phyloP scores from a whole-genome alignment of 2,888 invertebrate species.

The Agonopterix arenella region DNA sequence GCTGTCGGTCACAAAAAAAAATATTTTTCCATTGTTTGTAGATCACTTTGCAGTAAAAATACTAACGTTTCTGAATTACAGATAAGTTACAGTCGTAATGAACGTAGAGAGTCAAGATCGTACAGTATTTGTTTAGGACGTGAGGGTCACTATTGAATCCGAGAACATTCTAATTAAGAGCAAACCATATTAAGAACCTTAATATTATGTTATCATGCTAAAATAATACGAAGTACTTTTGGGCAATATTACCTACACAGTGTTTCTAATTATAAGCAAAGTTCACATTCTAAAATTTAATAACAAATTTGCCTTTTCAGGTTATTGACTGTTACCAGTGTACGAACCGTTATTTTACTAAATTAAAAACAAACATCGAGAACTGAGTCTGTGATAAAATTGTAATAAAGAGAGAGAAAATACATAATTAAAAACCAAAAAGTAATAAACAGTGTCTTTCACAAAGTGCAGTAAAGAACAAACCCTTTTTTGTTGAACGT shows the following conservation, averaged over 20 bases:
- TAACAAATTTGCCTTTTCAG: constrained; percentile 30
- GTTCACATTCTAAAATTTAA: constrained; percentile 1
- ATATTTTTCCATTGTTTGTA: no score
- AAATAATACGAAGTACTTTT: constrained; percentile 17
- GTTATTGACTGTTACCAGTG: constrained; percentile 24
- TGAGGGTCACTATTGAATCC: no score
- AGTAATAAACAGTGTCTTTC: constrained; percentile 24
- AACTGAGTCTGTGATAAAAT: constrained; percentile 49
- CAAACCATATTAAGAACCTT: no score
- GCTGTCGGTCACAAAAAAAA: no score
- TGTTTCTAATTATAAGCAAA: constrained; percentile 4
- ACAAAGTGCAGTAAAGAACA: constrained; percentile 16
- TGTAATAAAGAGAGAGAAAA: constrained; percentile 30
- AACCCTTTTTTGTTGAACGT: constrained; percentile 26
- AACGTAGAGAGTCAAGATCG: no score
- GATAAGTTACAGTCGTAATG: no score
- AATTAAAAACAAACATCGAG: constrained; percentile 39
- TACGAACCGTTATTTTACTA: constrained; percentile 8
- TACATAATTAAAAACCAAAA: constrained; percentile 16
- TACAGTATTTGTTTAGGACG: no score
- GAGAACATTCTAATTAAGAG: no score
- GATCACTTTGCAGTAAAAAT: no score
- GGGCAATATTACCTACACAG: constrained; percentile 12
- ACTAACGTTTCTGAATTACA: no score
- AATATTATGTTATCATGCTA: no score